Conservation (phyloP, 2,888 invertebrate species). For the Salpingus planirostris region DNA sequence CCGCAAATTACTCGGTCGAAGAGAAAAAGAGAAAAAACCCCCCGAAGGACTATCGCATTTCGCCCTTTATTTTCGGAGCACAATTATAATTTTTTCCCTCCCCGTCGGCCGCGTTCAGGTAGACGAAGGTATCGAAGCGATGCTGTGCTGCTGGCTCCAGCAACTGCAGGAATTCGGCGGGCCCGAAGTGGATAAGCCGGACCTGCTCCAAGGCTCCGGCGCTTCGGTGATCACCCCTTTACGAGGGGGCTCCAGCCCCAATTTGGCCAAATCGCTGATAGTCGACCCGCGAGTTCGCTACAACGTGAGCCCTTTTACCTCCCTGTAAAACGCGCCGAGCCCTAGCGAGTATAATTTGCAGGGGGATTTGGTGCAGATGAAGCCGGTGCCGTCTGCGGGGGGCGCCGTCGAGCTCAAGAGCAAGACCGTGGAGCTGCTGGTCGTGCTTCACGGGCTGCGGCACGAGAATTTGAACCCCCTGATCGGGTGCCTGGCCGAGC, state of each 20-base stretch:
- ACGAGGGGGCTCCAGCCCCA: conserved; percentile 45
- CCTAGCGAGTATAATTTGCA: conserved; percentile 32
- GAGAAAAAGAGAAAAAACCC: too few species aligned
- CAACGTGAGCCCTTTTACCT: conserved; percentile 54
- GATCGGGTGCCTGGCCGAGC: conserved; percentile 76
- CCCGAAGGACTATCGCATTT: too few species aligned
- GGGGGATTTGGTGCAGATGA: conserved; percentile 87
- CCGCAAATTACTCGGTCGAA: too few species aligned
- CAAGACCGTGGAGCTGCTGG: conserved; percentile 69
- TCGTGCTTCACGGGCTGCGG: conserved; percentile 72
- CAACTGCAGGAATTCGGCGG: conserved; percentile 77
- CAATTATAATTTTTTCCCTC: conserved; percentile 1
- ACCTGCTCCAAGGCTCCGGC: conserved; percentile 68
- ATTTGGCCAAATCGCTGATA: conserved; percentile 49
- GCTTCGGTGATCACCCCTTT: conserved; percentile 52
- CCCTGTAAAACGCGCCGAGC: neutral
- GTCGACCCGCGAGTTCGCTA: conserved; percentile 72
- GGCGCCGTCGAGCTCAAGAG: conserved; percentile 58
- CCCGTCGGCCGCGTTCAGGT: conserved; percentile 44
- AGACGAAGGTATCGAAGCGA: conserved; percentile 76
- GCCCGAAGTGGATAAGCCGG: conserved; percentile 76
- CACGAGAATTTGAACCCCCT: conserved; percentile 89
- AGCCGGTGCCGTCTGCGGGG: conserved; percentile 54
- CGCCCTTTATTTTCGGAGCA: too few species aligned
- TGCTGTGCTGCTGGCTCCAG: conserved; percentile 79